Base-by-base conservation (phyloP, 2,113 vertebrate species). In the Melanotaenia duboulayi region DNA sequence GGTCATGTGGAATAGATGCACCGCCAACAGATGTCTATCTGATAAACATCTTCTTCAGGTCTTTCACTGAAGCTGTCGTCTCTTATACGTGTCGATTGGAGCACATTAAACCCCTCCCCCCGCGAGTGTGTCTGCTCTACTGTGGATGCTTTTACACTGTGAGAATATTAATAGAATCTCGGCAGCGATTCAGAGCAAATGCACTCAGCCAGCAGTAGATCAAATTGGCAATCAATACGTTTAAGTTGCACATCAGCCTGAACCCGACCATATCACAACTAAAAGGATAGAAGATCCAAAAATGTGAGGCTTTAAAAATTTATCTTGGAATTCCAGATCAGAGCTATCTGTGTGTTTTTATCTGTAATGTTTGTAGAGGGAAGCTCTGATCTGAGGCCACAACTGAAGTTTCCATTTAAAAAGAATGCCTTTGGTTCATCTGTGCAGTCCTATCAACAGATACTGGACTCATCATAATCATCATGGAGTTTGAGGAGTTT, bases 141-240 rank as follows among this genome's bases (percentile, higher is more conserved):
- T 20, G 51, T 42, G 52, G 71, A 63, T 5, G 12, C 20, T 22
- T 76, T 61, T 13, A 19, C 76, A 14, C 69, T 35, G 4, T 0
- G 25, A 65, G 77, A 87, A 86, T 84, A 87, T 86, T 77, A 84
- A 89, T 76, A 78, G 73, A 76, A 58, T 54, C 42, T 65, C 65
- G 54, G 67, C 74, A 37, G 57, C 51, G 63, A 65, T 64, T 70
- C 61, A 39, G 49, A 84, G 82, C 60, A 39, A n/a, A 63, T 61
- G 67, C 28, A 5, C 70, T 71, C 71, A 9, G 74, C 65, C 71
- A 28, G 76, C 65, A n/a, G 65, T 72, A 73, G 64, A 83, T 89
- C 77, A 88, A 67, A 78, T 71, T 32, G 65, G 28, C 48, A 32
- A 89, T 89, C 85, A 28, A 89, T 87, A 74, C 11, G 76, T 72